phyloP scores from a whole-genome alignment of 2,797 vertebrate genomes.

The Xerus rutilus region DNA sequence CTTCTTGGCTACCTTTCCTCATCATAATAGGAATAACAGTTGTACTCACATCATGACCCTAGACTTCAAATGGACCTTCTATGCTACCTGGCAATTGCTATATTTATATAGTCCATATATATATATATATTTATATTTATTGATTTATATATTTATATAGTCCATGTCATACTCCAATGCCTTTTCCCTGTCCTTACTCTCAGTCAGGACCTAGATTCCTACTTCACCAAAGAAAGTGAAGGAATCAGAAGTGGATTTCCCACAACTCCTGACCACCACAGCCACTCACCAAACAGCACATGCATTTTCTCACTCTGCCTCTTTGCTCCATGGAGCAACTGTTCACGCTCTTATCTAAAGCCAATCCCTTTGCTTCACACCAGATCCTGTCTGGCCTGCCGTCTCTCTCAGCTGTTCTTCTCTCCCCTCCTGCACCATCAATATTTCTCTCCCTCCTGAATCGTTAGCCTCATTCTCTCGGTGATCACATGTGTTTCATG shows the following conservation, averaged over 20 bases:
- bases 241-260: background rate
- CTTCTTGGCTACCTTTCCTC: background rate
- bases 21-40: background rate
- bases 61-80: background rate
- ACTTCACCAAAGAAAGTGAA: background rate
- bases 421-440: background rate
- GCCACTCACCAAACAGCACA: background rate
- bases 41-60: background rate
- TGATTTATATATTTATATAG: background rate
- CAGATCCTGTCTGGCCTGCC: background rate
- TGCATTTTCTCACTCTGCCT: background rate
- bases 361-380: background rate
- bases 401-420: background rate
- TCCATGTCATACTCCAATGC: background rate
- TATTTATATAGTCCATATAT: background rate
- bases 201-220: background rate
- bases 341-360: background rate
- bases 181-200: background rate
- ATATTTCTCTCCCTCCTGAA: background rate
- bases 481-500: background rate
- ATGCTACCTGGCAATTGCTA: background rate
- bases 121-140: no score
- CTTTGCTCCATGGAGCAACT: background rate
- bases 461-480: background rate
- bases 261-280: background rate